A percentile compares a stretch with the other conserved stretches of the same genome.
Evolutionary conservation across 2,113 vertebrate species (phyloP).

Genomic region (Cygnus atratus): DNA sequence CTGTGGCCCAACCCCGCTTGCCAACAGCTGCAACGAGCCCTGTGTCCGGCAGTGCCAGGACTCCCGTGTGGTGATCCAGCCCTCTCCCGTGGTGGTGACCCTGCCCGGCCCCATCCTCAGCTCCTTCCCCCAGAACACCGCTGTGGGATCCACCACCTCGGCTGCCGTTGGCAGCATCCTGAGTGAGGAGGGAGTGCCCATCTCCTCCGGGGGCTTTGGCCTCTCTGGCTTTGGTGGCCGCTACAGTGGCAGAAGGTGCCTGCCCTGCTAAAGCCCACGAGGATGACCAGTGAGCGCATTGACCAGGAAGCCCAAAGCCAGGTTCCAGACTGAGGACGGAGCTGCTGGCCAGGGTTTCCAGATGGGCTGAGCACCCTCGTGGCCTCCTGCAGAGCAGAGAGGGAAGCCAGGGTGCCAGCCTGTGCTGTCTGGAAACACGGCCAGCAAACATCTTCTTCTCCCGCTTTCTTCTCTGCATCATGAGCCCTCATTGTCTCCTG

Average conservation of each 20-base stretch:
- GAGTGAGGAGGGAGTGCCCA: not conserved
- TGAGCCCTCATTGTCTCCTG: too few species aligned
- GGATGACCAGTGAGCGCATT: not conserved
- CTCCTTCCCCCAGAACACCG: slow-evolving; percentile 32
- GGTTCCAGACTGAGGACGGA: not conserved
- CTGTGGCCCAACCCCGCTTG: not conserved
- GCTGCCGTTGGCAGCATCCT: not conserved
- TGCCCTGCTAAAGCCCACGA: not conserved
- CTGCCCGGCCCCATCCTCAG: slow-evolving; percentile 30
- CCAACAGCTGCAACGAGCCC: slow-evolving; percentile 13
- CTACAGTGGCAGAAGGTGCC: not conserved
- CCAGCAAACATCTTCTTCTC: too few species aligned
- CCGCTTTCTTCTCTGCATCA: too few species aligned
- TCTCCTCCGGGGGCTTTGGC: not conserved
- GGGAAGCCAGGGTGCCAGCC: not conserved
- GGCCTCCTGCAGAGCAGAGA: not conserved
- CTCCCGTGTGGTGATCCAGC: not conserved
- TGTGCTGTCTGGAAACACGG: not conserved
- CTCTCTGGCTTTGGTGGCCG: not conserved
- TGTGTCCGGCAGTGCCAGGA: slow-evolving; percentile 23
- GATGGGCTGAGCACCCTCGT: not conserved
- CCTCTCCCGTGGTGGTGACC: not conserved
- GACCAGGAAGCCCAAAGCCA: not conserved
- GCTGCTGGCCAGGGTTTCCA: not conserved
- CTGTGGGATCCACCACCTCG: too few species aligned